phyloP scores from a whole-genome alignment of 2,113 vertebrate species.

The Trachemys scripta region DNA sequence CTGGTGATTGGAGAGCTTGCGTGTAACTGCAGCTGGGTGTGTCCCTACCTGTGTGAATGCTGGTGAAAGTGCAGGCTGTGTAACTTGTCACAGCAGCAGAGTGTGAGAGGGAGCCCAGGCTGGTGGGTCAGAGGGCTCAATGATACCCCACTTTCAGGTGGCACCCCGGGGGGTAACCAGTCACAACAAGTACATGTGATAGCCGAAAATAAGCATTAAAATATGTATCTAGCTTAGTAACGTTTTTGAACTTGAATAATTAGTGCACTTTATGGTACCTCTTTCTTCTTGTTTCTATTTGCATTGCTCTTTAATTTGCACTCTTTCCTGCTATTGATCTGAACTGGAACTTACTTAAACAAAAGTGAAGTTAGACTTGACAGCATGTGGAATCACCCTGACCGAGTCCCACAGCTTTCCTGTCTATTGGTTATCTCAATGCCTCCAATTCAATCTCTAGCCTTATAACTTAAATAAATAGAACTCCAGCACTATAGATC shows the following conservation, averaged over 20 bases:
- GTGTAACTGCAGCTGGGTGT: no score
- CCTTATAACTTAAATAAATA: slow-evolving; percentile 21
- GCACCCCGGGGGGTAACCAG: no score
- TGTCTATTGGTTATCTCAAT: slow-evolving; percentile 26
- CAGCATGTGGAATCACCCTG: not conserved
- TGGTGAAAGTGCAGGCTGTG: no score
- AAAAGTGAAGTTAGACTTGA: slow-evolving; percentile 33
- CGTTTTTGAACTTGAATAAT: not conserved
- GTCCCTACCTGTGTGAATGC: no score
- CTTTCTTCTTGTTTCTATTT: not conserved
- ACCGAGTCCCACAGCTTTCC: not conserved
- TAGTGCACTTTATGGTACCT: not conserved
- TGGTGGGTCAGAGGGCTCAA: no score
- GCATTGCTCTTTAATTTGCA: not conserved
- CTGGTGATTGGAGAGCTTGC: no score
- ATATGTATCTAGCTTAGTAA: not conserved
- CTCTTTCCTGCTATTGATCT: not conserved
- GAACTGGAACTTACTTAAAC: slow-evolving; percentile 21
- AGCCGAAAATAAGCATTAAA: not conserved
- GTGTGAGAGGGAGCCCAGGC: no score
- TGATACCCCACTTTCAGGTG: no score
- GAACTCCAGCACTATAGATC: not conserved
- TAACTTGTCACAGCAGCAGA: no score
- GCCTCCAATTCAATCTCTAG: not conserved
- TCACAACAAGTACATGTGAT: not conserved